Conservation (phyloP, 2,113 vertebrate genomes). For the Phaethon lepturus region DNA sequence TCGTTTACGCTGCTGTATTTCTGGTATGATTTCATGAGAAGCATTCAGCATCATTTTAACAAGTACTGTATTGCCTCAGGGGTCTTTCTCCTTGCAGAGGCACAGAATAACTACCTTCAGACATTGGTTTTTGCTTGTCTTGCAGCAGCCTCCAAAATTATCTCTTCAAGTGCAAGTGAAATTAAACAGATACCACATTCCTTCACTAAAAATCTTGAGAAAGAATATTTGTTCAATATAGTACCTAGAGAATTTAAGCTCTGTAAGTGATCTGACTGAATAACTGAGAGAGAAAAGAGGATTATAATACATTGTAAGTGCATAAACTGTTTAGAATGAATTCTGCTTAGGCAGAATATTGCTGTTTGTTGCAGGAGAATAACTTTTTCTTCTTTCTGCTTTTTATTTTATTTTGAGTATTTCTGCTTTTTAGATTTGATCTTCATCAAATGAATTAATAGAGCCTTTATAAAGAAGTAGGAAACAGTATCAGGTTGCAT, state of each 20-base stretch:
- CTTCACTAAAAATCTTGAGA: neutral
- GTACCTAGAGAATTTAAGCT: neutral
- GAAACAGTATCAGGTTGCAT: neutral
- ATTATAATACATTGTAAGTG: neutral
- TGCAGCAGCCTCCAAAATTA: neutral
- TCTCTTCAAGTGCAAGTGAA: neutral
- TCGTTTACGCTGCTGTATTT: neutral
- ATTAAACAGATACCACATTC: slow-evolving; percentile 2
- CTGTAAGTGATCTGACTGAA: neutral
- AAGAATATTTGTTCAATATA: neutral
- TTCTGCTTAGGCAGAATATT: neutral
- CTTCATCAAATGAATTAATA: neutral
- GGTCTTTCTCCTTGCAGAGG: neutral
- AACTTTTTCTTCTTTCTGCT: neutral
- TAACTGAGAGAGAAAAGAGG: neutral
- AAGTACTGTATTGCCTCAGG: neutral
- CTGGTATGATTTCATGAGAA: neutral
- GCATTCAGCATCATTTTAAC: slow-evolving; percentile 4
- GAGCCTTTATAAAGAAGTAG: neutral
- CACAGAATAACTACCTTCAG: neutral
- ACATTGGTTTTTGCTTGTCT: neutral
- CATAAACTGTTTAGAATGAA: neutral
- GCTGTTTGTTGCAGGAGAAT: neutral
- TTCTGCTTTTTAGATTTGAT: neutral
- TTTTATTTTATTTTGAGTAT: neutral